Base-by-base conservation (phyloP, 2,113 vertebrate species). In the Aspiorhynchus laticeps region DNA sequence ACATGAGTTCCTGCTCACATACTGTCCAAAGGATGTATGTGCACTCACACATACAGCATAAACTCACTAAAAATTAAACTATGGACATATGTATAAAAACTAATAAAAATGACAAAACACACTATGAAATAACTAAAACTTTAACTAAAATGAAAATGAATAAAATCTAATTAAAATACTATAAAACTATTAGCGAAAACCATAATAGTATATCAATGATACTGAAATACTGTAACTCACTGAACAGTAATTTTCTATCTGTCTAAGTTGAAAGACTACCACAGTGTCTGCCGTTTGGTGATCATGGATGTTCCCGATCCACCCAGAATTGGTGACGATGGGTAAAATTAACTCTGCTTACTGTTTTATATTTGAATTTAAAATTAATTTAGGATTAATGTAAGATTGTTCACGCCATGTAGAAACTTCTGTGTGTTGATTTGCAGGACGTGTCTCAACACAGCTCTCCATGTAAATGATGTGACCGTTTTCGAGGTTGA, bases 271-370 rank as follows among this genome's bases (percentile, higher is more conserved):
- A 95, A 90, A 84, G 94, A 92, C 48, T 96, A 97, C 46, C 96
- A 99, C 94, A 96, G 95, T 63, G 96, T 98, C 63, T 92, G 96
- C 85, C 96, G 96, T 90, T 91, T 99, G 91, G 93, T 97, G 28
- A 91, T 99, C 84, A 94, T 90, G 86, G 94, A 95, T 5, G 87
- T 97, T 31, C 95, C 96, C 87, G 53, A 94, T 86, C 85, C 91
- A 89, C 92, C 90, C 9, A 67, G 85, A 80, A 89, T 67, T 59
- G 61, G 15, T 77, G 90, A 91, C 1, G 75, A 88, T 5, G 67
- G 92, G 94, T 95, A 91, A 90, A 53, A 15, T 6, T 21, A 24
- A 61, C 38, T 33, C 14, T 26, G 33, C 36, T 17, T 26, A 7
- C 4, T 11, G 9, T 43, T 75, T 59, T 9, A 59, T 59, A 51